phyloP scores from a whole-genome alignment of 2,797 vertebrate genomes.

The Sebastolobus alascanus region DNA sequence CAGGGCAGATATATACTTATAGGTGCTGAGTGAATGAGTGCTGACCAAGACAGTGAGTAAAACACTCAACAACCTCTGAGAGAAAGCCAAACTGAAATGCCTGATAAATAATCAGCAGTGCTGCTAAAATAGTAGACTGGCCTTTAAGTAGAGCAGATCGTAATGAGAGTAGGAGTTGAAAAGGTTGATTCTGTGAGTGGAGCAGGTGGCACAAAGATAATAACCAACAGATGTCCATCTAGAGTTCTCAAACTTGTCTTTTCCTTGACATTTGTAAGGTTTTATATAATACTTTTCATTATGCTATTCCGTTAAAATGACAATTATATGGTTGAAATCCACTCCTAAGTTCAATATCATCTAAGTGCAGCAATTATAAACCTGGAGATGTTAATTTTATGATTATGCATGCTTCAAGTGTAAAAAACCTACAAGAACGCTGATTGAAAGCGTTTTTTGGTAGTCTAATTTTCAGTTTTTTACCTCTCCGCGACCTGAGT shows the following conservation, averaged over 20 bases:
- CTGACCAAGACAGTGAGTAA: background rate
- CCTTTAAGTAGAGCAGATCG: background rate
- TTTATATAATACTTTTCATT: background rate
- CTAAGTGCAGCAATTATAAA: slow-evolving; percentile 19
- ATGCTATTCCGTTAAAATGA: background rate
- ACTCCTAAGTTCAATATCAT: background rate
- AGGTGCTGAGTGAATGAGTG: background rate
- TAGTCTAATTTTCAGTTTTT: background rate
- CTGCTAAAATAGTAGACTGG: background rate
- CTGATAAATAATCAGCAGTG: background rate
- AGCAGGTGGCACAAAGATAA: slow-evolving; percentile 5
- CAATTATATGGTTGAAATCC: slow-evolving; percentile 17
- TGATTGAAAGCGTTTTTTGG: background rate
- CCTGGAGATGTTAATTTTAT: background rate
- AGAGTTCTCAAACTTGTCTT: background rate
- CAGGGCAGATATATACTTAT: background rate
- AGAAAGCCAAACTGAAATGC: background rate
- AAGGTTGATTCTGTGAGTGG: slow-evolving; percentile 23
- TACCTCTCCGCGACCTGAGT: background rate
- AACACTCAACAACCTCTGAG: background rate
- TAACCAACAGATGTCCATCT: background rate
- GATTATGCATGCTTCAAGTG: background rate
- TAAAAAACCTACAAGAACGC: background rate
- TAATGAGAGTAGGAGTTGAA: slow-evolving; percentile 15
- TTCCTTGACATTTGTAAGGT: slow-evolving; percentile 31